Conservation (phyloP, 2,113 vertebrate species). For the Pelecanus crispus region DNA sequence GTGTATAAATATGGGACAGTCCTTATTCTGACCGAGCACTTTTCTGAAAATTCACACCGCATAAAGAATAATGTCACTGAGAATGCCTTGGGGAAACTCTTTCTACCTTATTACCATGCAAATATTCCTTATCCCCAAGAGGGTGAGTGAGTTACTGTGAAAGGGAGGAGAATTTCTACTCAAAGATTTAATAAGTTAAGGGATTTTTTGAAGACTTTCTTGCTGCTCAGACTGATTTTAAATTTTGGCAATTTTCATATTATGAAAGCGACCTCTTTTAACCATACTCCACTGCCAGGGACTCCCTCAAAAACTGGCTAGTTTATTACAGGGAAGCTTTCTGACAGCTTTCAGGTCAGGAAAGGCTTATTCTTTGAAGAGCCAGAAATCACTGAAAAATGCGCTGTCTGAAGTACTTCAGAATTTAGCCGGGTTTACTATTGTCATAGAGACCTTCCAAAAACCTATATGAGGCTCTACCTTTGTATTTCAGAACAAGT, state of each 20-base stretch:
- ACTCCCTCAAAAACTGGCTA: neutral
- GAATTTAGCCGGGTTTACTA: neutral
- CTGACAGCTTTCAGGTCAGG: neutral
- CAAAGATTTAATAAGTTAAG: neutral
- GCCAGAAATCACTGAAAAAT: neutral
- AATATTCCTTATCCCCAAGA: neutral
- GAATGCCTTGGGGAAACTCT: neutral
- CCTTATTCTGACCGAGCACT: neutral
- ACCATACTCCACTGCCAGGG: neutral
- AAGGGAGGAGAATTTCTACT: neutral
- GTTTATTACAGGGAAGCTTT: neutral
- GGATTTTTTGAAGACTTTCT: neutral
- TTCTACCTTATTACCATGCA: neutral
- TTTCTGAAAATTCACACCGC: neutral
- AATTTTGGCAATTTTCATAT: neutral
- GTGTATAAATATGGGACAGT: neutral
- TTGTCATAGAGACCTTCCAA: neutral
- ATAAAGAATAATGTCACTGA: neutral
- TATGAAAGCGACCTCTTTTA: neutral
- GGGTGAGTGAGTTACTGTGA: neutral
- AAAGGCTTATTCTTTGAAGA: neutral
- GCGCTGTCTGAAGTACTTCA: neutral
- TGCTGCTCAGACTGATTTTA: neutral
- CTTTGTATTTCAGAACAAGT: neutral
- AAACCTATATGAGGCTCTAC: neutral